Base-by-base conservation (phyloP, 2,797 vertebrate species). In the Microctenopoma steveboyesi region DNA sequence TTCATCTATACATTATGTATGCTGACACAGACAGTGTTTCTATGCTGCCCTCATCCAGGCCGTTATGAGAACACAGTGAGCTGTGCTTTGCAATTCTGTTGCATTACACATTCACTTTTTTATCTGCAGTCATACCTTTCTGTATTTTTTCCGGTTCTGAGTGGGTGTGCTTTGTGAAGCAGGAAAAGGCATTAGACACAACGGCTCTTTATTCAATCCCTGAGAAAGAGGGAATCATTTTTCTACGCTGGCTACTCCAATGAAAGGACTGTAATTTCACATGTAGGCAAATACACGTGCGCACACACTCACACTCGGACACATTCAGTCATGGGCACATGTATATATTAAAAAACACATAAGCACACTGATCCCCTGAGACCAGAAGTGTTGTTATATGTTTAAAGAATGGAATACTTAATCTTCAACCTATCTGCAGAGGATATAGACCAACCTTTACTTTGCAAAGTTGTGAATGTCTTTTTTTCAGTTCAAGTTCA, bases 401-500 rank as follows among this genome's bases (percentile, higher is more conserved):
- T 79, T 83, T 71, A 55, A 72, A 85, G 78, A 85, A 86, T 86
- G 82, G 57, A 86, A 82, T 66, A 85, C 74, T 85, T 76, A 55
- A 86, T 88, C 61, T 81, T 53, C 45, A 71, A 51, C 43, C 46
- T 13, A 15, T 78, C 73, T 79, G 50, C 51, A 68, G 51, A 72
- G 75, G 52, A 49, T 82, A 82, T 84, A 80, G 79, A 88, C 82
- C 72, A 72, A 72, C 52, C 25, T 50, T 66, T 13, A 35, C 52
- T 54, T 28, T 64, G 59, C 28, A 66, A 49, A 61, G 51, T 56
- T 55, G 39, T 67, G 27, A 40, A 11, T 70, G 45, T 70, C 46
- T 47, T 70, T 46, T 64, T 73, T 68, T 67, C 22, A 22, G 22
- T 22, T 67, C 43, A 30, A 57, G 69, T 53, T 77, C 49, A 61